Evolutionary conservation across 2,113 vertebrate species (phyloP), one percentile per base, ranked within the genome.

Genomic region (Coracopsis vasa): DNA sequence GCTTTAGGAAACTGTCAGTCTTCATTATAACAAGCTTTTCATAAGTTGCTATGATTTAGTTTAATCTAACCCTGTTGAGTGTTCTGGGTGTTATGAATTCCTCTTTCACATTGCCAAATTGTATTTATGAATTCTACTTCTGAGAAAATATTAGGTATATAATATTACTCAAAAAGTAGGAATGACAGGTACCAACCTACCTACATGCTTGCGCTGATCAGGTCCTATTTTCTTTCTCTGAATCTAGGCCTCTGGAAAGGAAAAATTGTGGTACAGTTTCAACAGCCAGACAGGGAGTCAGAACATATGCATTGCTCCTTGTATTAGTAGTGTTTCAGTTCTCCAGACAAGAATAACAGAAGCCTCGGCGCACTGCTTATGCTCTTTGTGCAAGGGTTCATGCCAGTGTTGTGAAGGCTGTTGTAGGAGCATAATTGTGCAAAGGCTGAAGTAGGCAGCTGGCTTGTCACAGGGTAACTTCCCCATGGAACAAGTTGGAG

Each of bases 141-240:
- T 20, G 13, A 67, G 14, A 72, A 69, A 62, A 81, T 60, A 0
- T 27, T 60, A 47, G 13, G 7, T 65, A 42, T 53, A 75, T 24
- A 9, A 81, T 78, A 87, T 64, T 13, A 10, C 17, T 48, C 48
- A 44, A 64, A 89, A 85, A 60, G 8, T 28, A 61, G 18, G 35
- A 72, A 56, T n/a, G 27, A 5, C 3, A 21, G 5, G 28, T 80
- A 53, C 23, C 31, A 58, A 7, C 13, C 5, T 53, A 10, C 8
- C 8, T 62, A 9, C 2, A 9, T 25, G 10, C 3, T 48, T 82
- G 5, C 0, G 0, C 51, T 16, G 29, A 56, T 75, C 51, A 69
- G 33, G 3, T 23, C 16, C 13, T 91, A 11, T 67, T 2, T 61
- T 88, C 5, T 16, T 74, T 64, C 29, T 65, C 50, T 90, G 37